Evolutionary conservation across 2,888 invertebrate genomes (phyloP), one percentile per base, ranked within the genome.

Genomic region (Julus scandinavius): DNA sequence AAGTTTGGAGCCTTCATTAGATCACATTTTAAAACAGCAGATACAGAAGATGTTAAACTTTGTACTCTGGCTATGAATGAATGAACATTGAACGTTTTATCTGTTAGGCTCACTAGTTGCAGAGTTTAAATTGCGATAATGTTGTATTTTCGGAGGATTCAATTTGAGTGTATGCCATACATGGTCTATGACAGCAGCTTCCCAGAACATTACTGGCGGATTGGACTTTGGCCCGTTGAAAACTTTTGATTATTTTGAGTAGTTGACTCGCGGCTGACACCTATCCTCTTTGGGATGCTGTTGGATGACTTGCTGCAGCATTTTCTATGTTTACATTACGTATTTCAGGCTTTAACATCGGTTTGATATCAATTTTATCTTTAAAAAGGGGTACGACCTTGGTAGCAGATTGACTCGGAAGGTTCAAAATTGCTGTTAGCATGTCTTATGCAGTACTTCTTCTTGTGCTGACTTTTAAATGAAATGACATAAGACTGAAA

Each of bases 31-130:
- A n/a, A n/a, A n/a, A n/a, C n/a, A n/a, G n/a, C n/a, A n/a, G n/a
- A n/a, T 72, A 29, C 20, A 4, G 29, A 72, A 72, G 72, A 49
- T 85, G 85, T 40, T 29, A n/a, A 5, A 50, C 85, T 7, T 85
- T 85, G 85, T 85, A 41, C n/a, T 40, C 50, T 11, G 20, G n/a
- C 0, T 85, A 20, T 11, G 41, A 50, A 49, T 50, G 20, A 85
- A 85, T 85, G 45, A 85, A 85, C 85, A 85, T 85, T 49, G 50
- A 11, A 45, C 85, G 85, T 29, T 85, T 85, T 85, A 85, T 85
- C 50, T 85, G 85, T 29, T 85, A 49, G 7, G 50, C 0, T 41
- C 5, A 11, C 41, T 20, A 1, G 41, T 9, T n/a, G n/a, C 85
- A 3, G 40, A 9, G 85, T 49, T 29, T 72, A 29, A 72, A 72